phyloP scores from a whole-genome alignment of 1,140 invertebrate genomes.

The Lepidurus packardi region DNA sequence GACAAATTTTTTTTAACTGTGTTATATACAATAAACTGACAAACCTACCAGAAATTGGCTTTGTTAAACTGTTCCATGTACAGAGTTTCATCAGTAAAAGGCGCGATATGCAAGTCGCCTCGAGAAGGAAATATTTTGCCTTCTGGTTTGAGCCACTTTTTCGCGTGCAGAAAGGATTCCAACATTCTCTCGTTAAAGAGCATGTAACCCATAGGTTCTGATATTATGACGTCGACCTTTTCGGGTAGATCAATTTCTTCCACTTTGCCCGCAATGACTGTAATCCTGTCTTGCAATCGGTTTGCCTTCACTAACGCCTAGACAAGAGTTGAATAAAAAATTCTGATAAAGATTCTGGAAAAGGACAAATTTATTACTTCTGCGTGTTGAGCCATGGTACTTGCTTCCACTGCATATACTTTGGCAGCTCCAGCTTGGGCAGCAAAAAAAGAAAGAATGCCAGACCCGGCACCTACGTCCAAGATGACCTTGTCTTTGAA shows the following conservation, averaged over 20 bases:
- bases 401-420: constrained; percentile 98
- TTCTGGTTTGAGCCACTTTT: constrained; percentile 91
- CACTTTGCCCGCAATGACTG: constrained; percentile 94
- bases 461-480: constrained; percentile 95
- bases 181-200: constrained; percentile 99
- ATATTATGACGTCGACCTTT: constrained; percentile 93
- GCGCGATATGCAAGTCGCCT: constrained; percentile 95
- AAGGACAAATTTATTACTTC: constrained; percentile 53
- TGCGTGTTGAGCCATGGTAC: constrained; percentile 95
- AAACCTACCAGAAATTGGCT: constrained; percentile 88
- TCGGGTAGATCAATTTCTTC: constrained; percentile 96
- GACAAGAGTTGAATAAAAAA: constrained; percentile 36
- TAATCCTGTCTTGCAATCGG: constrained; percentile 75
- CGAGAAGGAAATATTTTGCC: constrained; percentile 92
- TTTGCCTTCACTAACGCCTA: constrained; percentile 82
- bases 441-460: constrained; percentile 97
- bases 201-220: constrained; percentile 99
- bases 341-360: background rate
- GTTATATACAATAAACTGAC: constrained; percentile 20
- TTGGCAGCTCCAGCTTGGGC: constrained; percentile 92
- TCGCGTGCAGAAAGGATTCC: constrained; percentile 96
- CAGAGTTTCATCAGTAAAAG: constrained; percentile 94
- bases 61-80: constrained; percentile 99
- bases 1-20: constrained; percentile 11
- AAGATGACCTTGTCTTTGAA: constrained; percentile 89